Evolutionary conservation across 2,113 vertebrate genomes (phyloP).

Genomic region (Xenopus borealis): DNA sequence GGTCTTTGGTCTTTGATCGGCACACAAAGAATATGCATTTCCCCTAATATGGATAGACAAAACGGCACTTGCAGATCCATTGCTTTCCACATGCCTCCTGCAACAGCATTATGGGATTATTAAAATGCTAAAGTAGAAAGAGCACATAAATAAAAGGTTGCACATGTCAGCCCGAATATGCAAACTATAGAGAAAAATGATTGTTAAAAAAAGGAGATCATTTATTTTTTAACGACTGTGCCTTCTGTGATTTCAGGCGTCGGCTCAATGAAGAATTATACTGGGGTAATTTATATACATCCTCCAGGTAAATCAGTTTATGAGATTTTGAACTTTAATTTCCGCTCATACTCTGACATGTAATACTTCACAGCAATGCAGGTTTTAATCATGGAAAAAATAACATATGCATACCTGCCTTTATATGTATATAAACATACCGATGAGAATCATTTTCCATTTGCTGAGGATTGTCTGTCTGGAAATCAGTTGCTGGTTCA

Average conservation of each 20-base stretch:
- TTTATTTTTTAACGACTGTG: slow-evolving; percentile 33
- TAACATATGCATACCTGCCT: neutral
- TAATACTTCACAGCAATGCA: slow-evolving; percentile 26
- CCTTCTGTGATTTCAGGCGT: slow-evolving; percentile 29
- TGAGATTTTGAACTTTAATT: slow-evolving; percentile 46
- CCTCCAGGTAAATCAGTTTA: slow-evolving; percentile 45
- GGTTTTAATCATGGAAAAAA: neutral
- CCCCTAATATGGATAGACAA: neutral
- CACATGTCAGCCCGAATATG: slow-evolving; percentile 5
- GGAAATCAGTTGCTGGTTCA: too few relatives aligned
- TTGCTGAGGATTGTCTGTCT: too few relatives aligned
- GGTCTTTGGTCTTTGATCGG: too few relatives aligned
- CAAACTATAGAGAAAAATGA: slow-evolving; percentile 28
- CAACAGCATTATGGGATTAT: slow-evolving; percentile 27
- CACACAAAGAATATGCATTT: too few relatives aligned
- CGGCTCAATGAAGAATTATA: slow-evolving; percentile 28
- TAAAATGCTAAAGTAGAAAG: slow-evolving; percentile 33
- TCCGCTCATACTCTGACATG: slow-evolving; percentile 30
- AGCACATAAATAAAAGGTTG: slow-evolving; percentile 28
- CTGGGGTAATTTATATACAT: slow-evolving; percentile 42
- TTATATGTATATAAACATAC: neutral
- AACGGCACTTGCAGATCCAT: slow-evolving; percentile 7
- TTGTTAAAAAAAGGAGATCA: slow-evolving; percentile 28
- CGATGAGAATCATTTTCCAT: too few relatives aligned
- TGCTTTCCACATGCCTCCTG: slow-evolving; percentile 6